Base-by-base conservation (phyloP, 2,888 invertebrate genomes). In the Eubasilissa splendida region DNA sequence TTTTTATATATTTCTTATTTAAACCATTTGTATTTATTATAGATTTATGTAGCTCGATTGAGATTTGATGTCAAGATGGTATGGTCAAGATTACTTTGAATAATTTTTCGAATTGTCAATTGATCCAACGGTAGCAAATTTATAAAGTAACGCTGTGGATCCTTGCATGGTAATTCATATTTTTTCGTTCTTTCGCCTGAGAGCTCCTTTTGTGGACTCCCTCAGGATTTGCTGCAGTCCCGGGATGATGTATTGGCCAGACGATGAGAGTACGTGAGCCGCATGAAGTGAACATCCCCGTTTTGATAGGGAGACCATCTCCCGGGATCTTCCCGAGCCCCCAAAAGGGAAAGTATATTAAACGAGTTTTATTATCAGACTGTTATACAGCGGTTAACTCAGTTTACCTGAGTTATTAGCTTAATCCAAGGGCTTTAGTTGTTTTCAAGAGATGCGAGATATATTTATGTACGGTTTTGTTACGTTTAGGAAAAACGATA, bases 191-290 rank as follows among this genome's bases (percentile, higher is more conserved):
- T n/a, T 58, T n/a, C 58, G 58, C 58, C 58, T 11, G 12, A n/a
- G 42, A 42, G 3, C 58, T 42, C 7, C 42, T 42, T 42, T 42
- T 2, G 58, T 5, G 58, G 58, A n/a, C 58, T 58, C 58, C 58
- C 58, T 58, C 58, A n/a, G 58, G 58, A 42, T 71, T 70, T 56
- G 42, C 42, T 77, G 77, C 77, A 70, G 14, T 79, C 79, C 73
- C 9, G 33, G 76, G 73, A 80, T 80, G 80, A 80, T 80, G 80
- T 77, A 80, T 77, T 73, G 80, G 65, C 70, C 74, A 80, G 77
- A 73, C 75, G 77, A 77, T 56, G 77, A 73, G 66, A 77, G 54
- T 77, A 80, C 80, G 80, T 80, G 80, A 80, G 58, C 54, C 56
- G 80, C 77, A 80, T 80, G 59, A 31, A 78, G 42, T 73, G 50